Conservation (phyloP, 1,140 invertebrate species). For the Charaxes varanes region DNA sequence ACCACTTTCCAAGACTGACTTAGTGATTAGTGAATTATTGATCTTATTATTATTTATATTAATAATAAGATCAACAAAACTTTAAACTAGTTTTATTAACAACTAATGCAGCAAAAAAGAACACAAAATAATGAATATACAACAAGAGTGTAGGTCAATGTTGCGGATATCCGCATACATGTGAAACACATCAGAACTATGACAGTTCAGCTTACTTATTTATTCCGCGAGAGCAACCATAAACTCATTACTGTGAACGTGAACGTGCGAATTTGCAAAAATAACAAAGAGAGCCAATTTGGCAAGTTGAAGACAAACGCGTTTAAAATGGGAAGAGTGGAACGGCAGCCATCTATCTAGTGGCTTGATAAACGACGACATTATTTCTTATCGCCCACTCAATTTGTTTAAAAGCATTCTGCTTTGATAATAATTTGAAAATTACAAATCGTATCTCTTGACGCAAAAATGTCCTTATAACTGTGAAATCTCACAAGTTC, state of each 20-base stretch:
- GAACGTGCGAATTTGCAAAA: constrained; percentile 47
- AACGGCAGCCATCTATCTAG: constrained; percentile 66
- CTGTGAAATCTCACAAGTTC: constrained; percentile 44
- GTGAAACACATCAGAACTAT: too few species aligned
- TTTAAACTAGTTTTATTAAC: too few species aligned
- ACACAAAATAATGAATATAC: too few species aligned
- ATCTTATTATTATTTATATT: too few species aligned
- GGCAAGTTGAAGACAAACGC: constrained; percentile 69
- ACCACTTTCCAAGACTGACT: too few species aligned
- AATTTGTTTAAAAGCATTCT: constrained; percentile 74
- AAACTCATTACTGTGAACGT: constrained; percentile 16
- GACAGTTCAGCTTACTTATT: too few species aligned
- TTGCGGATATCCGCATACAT: too few species aligned
- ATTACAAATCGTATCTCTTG: constrained; percentile 71
- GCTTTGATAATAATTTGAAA: constrained; percentile 73
- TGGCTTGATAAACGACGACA: constrained; percentile 72
- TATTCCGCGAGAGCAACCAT: too few species aligned
- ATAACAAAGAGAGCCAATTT: constrained; percentile 65
- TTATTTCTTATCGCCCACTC: constrained; percentile 73
- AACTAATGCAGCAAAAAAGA: too few species aligned
- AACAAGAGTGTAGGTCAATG: too few species aligned
- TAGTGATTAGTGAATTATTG: too few species aligned
- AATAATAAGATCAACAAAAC: too few species aligned
- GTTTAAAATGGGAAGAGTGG: constrained; percentile 72
- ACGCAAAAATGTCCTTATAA: constrained; percentile 65